Base-by-base conservation (phyloP, 2,888 invertebrate genomes). In the Platycnemis pennipes region DNA sequence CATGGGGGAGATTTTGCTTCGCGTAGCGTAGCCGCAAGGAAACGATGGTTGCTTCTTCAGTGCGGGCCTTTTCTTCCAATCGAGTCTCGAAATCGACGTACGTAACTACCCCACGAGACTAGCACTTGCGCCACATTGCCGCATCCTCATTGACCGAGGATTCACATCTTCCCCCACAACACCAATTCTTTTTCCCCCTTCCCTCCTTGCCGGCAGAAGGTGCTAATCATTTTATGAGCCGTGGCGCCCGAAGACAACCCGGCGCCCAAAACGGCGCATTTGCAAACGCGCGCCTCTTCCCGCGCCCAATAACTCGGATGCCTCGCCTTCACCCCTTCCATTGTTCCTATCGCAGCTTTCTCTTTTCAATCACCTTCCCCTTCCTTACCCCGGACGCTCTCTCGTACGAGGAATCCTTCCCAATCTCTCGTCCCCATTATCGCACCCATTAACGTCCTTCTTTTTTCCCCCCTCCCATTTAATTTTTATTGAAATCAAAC, bases 281-380 rank as follows among this genome's bases (percentile, higher is more conserved):
- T 26, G 77, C 77, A 37, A 37, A 77, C 77, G 37, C 77, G 77
- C 77, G 77, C n/a, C 77, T 37, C 77, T 37, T 37, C 77, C 77
- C 49, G 49, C n/a, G n/a, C 49, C 49, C 11, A 63, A 26, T 26
- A 16, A 26, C 26, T 37, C 77, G 37, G 37, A 77, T 77, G 31
- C 77, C 37, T 77, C 77, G 31, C 13, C 31, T 26, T 16, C 77
- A 26, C 77, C 37, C 77, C 77, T 37, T 37, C 77, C 77, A 77
- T 77, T 77, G 77, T 77, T 77, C 37, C 77, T 77, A 77, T 37
- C 37, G 11, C 77, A 77, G 77, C 77, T 77, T 77, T 77, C 77
- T 77, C 77, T 37, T 77, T 77, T 77, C 77, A 77, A 77, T 77
- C 77, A 77, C 77, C 77, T 77, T 77, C 77, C 77, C 11, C 77